Base-by-base conservation (phyloP, 2,888 invertebrate species). In the Xestia sexstrigata region DNA sequence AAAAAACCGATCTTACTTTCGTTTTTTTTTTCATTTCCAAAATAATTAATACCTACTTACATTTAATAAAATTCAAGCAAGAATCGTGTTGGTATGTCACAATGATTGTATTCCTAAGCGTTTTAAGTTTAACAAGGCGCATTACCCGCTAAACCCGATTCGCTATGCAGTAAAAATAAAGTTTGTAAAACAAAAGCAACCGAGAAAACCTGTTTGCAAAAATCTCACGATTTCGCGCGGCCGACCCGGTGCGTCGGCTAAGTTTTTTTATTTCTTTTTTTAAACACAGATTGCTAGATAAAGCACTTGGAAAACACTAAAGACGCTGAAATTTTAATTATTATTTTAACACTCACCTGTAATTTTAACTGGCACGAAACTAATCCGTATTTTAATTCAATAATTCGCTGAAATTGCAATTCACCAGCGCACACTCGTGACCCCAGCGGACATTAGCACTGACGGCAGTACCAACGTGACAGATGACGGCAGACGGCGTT, bases 401-500 rank as follows among this genome's bases (percentile, higher is more conserved):
- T 87, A 85, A 82, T 83, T 86, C 81, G 82, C 76, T 86, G 79
- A 74, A 81, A 81, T 76, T 86, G 84, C 74, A 86, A 89, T 83
- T 86, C 83, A 83, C 89, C 78, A 82, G 89, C 89, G 91, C 91
- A 89, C 94, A 95, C 95, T 95, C 95, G 96, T 95, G 95, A 96
- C 95, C 92, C 92, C 87, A 91, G 93, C 95, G 95, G 94, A 94
- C 95, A 95, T 95, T 95, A 95, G 89, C 95, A 95, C 95, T 93
- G 83, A 83, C 95, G 92, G 90, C 89, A 88, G 89, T 91, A 92
- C 94, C 96, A 96, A 95, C 93, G 86, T 93, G 85, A 85, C 74
- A 76, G 58, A 47, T 73, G 76, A 55, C 47, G 81, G 62, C 76
- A 75, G 80, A 77, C 71, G 70, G 55, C 74, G 62, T 79, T 62